Conservation (phyloP, 2,888 invertebrate species). For the Lasiommata megera region DNA sequence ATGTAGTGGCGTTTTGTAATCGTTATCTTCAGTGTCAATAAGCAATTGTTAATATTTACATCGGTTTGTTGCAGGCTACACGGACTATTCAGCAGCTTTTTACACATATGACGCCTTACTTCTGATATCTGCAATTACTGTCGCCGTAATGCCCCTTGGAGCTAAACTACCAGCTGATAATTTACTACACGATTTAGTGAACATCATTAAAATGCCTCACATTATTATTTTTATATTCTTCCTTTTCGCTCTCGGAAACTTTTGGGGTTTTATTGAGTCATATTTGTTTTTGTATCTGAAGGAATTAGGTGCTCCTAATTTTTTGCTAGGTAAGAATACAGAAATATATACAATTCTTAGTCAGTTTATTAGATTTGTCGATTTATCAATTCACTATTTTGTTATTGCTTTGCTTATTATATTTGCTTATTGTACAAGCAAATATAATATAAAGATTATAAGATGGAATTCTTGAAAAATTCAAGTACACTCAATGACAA, state of each 20-base stretch:
- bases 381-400: no score
- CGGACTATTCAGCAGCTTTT: constrained; percentile 94
- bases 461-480: neutral
- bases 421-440: neutral
- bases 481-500: neutral
- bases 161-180: constrained; percentile 89
- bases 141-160: constrained; percentile 89
- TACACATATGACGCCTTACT: constrained; percentile 89
- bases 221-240: constrained; percentile 91
- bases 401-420: neutral
- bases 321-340: constrained; percentile 85
- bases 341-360: no score
- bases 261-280: constrained; percentile 95
- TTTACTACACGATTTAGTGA: constrained; percentile 87
- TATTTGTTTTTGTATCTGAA: constrained; percentile 93
- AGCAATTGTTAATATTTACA: constrained; percentile 51
- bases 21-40: constrained; percentile 72
- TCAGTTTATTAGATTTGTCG: no score
- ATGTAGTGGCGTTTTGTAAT: constrained; percentile 56
- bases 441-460: neutral
- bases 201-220: constrained; percentile 89
- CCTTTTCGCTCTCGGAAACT: constrained; percentile 90
- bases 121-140: constrained; percentile 86
- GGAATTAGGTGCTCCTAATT: constrained; percentile 91
- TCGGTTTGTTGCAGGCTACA: constrained; percentile 83